These are phyloP conservation scores for Micromesistius poutassou DNA, from an alignment of 2,797 vertebrate genomes.

Conservation along the genomic window DNA sequence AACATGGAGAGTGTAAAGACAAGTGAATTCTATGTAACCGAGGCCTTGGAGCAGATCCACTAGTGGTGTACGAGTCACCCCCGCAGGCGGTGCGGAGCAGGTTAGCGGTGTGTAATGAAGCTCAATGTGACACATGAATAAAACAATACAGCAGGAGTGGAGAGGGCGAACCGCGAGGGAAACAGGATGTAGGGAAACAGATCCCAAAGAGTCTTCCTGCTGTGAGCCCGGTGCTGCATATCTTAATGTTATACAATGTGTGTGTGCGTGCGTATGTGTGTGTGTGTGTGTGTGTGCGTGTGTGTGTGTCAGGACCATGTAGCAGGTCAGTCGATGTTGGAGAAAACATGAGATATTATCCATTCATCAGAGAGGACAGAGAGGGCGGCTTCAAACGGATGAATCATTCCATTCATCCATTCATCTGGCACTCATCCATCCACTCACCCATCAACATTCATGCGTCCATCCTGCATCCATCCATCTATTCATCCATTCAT, in stretches of 20 bases:
- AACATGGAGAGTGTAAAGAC: not conserved
- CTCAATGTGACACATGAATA: conserved; percentile 50
- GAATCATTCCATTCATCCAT: too few relatives aligned
- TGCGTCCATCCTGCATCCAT: too few relatives aligned
- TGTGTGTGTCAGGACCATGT: not conserved
- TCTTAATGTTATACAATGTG: conserved; percentile 28
- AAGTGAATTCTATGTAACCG: not conserved
- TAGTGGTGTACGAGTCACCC: not conserved
- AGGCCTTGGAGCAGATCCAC: not conserved
- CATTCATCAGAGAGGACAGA: too few relatives aligned
- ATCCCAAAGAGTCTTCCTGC: conserved; percentile 27
- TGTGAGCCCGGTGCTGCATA: conserved; percentile 23
- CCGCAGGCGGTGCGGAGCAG: not conserved
- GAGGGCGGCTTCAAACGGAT: too few relatives aligned
- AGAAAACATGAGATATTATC: not conserved
- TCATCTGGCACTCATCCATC: too few relatives aligned
- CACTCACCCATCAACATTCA: too few relatives aligned
- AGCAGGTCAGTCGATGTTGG: not conserved
- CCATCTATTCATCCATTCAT: too few relatives aligned
- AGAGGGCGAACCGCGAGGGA: conserved; percentile 24
- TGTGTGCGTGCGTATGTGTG: conserved; percentile 24
- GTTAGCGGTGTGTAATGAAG: conserved; percentile 35
- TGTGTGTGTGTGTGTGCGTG: conserved; percentile 7
- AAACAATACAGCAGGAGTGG: conserved; percentile 45
- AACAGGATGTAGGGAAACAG: conserved; percentile 39